A percentile compares a stretch with the other conserved stretches of the same genome.
Conservation (phyloP, 2,797 vertebrate genomes). For the Danio kyathit region DNA sequence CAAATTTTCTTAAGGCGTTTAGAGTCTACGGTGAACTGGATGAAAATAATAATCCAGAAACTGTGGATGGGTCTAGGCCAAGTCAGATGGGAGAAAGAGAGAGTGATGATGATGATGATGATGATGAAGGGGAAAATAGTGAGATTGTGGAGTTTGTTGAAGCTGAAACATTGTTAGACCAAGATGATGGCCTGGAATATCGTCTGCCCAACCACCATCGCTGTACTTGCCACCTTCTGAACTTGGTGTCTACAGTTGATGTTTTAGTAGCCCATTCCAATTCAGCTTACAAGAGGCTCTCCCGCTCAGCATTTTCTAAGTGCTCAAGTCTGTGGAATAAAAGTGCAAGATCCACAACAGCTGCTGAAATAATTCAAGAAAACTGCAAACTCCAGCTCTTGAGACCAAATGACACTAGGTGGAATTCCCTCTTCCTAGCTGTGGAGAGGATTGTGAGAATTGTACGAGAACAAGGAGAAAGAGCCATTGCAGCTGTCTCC, state of each 20-base stretch:
- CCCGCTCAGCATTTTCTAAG: constrained; percentile 37
- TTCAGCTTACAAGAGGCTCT: constrained; percentile 21
- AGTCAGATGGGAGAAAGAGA: neutral
- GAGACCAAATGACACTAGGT: constrained; percentile 30
- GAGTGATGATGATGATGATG: constrained; percentile 39
- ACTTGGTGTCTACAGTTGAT: constrained; percentile 52
- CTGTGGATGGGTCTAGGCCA: neutral
- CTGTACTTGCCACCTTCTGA: constrained; percentile 49
- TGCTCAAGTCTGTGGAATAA: constrained; percentile 44
- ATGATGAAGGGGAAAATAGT: constrained; percentile 18
- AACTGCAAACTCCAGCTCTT: constrained; percentile 40
- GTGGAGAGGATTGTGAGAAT: constrained; percentile 45
- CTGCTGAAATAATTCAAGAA: constrained; percentile 36
- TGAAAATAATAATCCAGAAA: constrained; percentile 29
- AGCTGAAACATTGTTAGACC: constrained; percentile 35
- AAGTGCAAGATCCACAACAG: constrained; percentile 40
- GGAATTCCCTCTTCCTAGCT: constrained; percentile 42
- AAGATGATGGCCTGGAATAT: constrained; percentile 52
- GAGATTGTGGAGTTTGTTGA: constrained; percentile 36
- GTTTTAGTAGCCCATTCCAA: constrained; percentile 12
- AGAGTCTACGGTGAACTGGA: constrained; percentile 14
- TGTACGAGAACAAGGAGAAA: constrained; percentile 28
- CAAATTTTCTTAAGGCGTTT: neutral
- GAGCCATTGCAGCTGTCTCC: constrained; percentile 43
- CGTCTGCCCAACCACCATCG: constrained; percentile 53